These are phyloP conservation scores for Portunus trituberculatus DNA, from an alignment of 1,140 invertebrate genomes.

Conservation along the genomic window DNA sequence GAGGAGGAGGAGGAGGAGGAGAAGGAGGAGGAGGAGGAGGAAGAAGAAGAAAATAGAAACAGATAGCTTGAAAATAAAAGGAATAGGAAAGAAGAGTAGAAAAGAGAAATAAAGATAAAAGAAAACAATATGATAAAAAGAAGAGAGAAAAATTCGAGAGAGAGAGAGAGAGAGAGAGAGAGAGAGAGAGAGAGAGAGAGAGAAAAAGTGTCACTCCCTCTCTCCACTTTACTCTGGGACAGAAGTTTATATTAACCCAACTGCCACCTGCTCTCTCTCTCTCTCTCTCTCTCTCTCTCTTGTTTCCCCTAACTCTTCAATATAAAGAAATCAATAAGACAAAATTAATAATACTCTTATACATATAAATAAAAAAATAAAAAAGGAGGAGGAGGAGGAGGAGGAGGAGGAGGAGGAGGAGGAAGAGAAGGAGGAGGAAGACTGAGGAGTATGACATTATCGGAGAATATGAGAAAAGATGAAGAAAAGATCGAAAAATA, in stretches of 20 bases:
- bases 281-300: constrained; percentile 5
- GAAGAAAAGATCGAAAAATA: background rate
- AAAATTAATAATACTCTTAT: too few relatives aligned
- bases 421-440: background rate
- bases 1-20: background rate
- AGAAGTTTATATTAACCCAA: constrained; percentile 41
- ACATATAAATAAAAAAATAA: background rate
- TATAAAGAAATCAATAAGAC: too few relatives aligned
- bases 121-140: background rate
- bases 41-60: background rate
- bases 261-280: constrained; percentile 40
- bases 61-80: too few relatives aligned
- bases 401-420: background rate
- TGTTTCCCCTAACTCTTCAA: background rate
- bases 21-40: background rate
- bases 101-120: too few relatives aligned
- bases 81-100: background rate
- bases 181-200: constrained; percentile 56
- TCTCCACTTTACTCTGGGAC: constrained; percentile 15
- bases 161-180: constrained; percentile 54
- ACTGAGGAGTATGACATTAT: background rate
- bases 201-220: constrained; percentile 26
- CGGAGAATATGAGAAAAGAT: background rate
- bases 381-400: background rate
- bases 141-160: background rate